phyloP scores from a whole-genome alignment of 2,113 vertebrate species.

The Osmerus mordax region DNA sequence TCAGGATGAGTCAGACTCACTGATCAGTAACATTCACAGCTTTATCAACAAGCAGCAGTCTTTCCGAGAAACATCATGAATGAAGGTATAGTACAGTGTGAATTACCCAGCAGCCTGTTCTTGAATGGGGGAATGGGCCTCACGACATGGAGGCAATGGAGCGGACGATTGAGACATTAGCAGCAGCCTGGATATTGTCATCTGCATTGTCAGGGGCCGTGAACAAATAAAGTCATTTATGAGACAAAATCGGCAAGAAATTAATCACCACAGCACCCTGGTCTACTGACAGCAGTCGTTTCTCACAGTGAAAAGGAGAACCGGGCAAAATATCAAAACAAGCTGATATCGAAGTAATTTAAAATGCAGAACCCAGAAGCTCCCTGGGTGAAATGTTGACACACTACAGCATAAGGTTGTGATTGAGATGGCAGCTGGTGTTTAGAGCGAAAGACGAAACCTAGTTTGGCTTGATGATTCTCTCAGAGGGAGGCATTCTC shows the following conservation, averaged over 20 bases:
- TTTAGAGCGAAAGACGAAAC: constrained; percentile 61
- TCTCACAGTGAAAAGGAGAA: background rate
- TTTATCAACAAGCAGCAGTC: background rate
- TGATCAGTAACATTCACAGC: no score
- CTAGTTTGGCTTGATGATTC: constrained; percentile 58
- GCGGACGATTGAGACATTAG: constrained; percentile 33
- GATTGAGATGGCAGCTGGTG: constrained; percentile 69
- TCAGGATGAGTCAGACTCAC: no score
- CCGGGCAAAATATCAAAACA: background rate
- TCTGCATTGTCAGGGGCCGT: constrained; percentile 2
- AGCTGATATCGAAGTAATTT: no score
- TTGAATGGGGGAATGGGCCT: constrained; percentile 33
- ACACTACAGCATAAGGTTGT: constrained; percentile 60
- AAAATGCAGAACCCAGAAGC: no score
- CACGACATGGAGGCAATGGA: constrained; percentile 30
- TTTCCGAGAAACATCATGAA: constrained; percentile 29
- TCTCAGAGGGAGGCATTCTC: constrained; percentile 40
- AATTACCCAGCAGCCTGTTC: constrained; percentile 16
- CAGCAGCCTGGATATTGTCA: constrained; percentile 36
- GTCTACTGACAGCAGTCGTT: constrained; percentile 5
- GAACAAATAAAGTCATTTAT: constrained; percentile 35
- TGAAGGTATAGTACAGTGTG: constrained; percentile 29
- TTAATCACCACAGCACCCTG: constrained; percentile 9
- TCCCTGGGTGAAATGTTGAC: constrained; percentile 50
- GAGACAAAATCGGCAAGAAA: constrained; percentile 12